Evolutionary conservation across 2,797 vertebrate species (phyloP).

Genomic region (Gallinago stenura): DNA sequence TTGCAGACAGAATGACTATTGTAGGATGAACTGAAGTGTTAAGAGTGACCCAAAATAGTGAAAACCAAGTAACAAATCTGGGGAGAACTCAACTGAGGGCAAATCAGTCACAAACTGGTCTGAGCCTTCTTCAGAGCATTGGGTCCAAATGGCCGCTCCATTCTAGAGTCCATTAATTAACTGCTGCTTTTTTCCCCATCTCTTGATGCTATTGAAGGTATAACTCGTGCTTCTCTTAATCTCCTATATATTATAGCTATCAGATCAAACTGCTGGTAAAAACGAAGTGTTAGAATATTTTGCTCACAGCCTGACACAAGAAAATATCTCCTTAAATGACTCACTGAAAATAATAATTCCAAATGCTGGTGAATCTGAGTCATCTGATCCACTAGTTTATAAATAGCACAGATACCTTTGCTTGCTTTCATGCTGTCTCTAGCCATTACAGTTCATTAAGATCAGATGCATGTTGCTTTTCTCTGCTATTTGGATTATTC

Average conservation of each 20-base stretch:
- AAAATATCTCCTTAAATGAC: constrained; percentile 27
- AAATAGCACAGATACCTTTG: constrained; percentile 54
- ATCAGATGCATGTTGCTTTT: constrained; percentile 71
- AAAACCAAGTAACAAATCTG: neutral
- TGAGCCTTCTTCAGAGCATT: neutral
- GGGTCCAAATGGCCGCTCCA: neutral
- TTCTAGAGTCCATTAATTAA: neutral
- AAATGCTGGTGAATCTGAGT: constrained; percentile 22
- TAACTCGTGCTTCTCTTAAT: neutral
- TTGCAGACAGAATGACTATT: neutral
- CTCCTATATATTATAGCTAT: neutral
- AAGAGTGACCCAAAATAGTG: neutral
- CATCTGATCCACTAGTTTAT: constrained; percentile 36
- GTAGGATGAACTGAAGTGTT: neutral
- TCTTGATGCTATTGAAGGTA: neutral
- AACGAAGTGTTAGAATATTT: constrained; percentile 23
- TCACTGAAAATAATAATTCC: constrained; percentile 28
- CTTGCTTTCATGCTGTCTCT: constrained; percentile 22
- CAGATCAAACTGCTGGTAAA: constrained; percentile 9
- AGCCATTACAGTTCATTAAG: constrained; percentile 46
- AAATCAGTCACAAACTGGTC: neutral
- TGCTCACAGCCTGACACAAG: constrained; percentile 15
- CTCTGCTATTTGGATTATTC: constrained; percentile 67
- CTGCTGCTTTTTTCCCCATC: neutral
- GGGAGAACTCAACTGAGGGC: neutral